phyloP scores from a whole-genome alignment of 2,113 vertebrate species.

The Callipepla californica region DNA sequence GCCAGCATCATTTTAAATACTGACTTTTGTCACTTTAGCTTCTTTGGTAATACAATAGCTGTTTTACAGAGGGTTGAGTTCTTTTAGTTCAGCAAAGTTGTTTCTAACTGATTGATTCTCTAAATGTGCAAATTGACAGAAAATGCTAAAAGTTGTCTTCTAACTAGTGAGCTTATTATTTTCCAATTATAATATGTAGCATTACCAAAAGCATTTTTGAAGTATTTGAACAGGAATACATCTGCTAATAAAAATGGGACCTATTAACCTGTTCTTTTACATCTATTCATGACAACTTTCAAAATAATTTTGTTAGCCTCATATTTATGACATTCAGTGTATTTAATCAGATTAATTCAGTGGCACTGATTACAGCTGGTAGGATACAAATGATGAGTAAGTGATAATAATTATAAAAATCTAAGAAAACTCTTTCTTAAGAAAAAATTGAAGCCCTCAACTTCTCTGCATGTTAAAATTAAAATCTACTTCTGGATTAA shows the following conservation, averaged over 20 bases:
- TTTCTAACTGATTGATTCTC: constrained; percentile 10
- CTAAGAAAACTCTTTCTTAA: neutral
- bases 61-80: constrained; percentile 45
- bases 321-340: neutral
- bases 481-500: constrained; percentile 39
- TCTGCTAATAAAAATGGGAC: neutral
- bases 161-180: neutral
- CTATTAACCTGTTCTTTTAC: constrained; percentile 11
- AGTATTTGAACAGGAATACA: neutral
- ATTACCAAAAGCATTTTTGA: neutral
- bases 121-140: constrained; percentile 39
- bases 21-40: constrained; percentile 57
- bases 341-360: constrained; percentile 11
- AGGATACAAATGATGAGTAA: constrained; percentile 34
- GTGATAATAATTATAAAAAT: constrained; percentile 37
- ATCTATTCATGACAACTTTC: neutral
- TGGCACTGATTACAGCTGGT: constrained; percentile 9
- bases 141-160: constrained; percentile 55
- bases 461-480: constrained; percentile 17
- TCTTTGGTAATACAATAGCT: constrained; percentile 39
- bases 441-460: constrained; percentile 10
- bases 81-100: constrained; percentile 52
- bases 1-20: constrained; percentile 34
- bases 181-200: constrained; percentile 30
- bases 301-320: neutral